phyloP scores from a whole-genome alignment of 1,140 invertebrate species.

The Ceratina calcarata region DNA sequence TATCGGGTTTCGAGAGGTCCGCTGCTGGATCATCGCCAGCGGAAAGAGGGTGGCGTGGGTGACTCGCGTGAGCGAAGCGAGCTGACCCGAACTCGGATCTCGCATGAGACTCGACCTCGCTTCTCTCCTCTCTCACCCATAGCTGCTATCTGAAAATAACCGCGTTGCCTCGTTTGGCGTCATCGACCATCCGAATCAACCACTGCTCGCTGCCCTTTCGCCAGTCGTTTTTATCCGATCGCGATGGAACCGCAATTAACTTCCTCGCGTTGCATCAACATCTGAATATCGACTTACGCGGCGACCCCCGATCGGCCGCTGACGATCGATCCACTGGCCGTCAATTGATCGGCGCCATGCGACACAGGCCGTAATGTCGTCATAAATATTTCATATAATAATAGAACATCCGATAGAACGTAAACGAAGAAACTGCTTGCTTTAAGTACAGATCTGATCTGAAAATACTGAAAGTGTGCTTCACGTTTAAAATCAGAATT shows the following conservation, averaged over 20 bases:
- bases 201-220: conserved; percentile 8
- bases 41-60: conserved; percentile 75
- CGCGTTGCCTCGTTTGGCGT: conserved; percentile 70
- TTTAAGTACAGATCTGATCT: too few species aligned
- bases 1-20: background rate
- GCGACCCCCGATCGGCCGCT: too few species aligned
- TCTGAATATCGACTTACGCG: too few species aligned
- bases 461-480: too few species aligned
- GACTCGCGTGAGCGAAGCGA: conserved; percentile 71
- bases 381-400: too few species aligned
- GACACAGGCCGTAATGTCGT: too few species aligned
- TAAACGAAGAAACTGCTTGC: too few species aligned
- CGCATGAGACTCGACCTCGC: conserved; percentile 73
- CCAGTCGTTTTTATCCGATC: conserved; percentile 44
- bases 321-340: too few species aligned
- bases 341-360: too few species aligned
- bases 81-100: conserved; percentile 75
- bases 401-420: too few species aligned
- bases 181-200: conserved; percentile 64
- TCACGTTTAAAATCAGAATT: too few species aligned
- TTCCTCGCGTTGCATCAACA: background rate
- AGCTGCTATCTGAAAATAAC: conserved; percentile 72
- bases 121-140: conserved; percentile 56
- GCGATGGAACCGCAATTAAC: conserved; percentile 33
- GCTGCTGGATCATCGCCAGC: conserved; percentile 66